phyloP scores from a whole-genome alignment of 2,888 invertebrate species.

The Opisthograptis luteolata region DNA sequence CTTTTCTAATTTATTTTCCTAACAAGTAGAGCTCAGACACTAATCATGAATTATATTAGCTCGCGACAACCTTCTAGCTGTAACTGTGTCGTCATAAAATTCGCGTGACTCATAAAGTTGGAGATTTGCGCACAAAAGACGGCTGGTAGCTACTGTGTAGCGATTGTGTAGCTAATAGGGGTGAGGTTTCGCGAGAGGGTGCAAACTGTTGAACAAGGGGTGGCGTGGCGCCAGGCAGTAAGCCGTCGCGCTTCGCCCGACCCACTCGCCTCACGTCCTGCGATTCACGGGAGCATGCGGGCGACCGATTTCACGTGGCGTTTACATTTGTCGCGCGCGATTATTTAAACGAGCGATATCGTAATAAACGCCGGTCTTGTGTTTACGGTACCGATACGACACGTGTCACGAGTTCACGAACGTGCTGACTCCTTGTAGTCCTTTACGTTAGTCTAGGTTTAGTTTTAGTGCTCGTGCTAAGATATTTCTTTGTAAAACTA shows the following conservation, averaged over 20 bases:
- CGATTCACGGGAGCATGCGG: slow-evolving; percentile 9
- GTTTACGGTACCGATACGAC: not conserved
- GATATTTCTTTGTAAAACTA: no score
- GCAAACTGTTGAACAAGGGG: slow-evolving; percentile 80
- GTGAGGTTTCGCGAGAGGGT: slow-evolving; percentile 67
- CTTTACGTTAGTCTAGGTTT: no score
- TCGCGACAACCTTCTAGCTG: slow-evolving; percentile 1
- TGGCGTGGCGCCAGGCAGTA: slow-evolving; percentile 77
- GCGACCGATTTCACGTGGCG: slow-evolving; percentile 27
- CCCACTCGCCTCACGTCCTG: slow-evolving; percentile 47
- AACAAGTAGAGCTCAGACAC: not conserved
- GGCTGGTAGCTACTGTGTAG: slow-evolving; percentile 19
- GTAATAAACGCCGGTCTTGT: slow-evolving; percentile 8
- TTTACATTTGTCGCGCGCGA: slow-evolving; percentile 36
- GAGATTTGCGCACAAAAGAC: slow-evolving; percentile 36
- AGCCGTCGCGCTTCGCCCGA: slow-evolving; percentile 62
- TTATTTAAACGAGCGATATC: slow-evolving; percentile 15
- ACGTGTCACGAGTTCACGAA: no score
- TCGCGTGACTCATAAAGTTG: slow-evolving; percentile 34
- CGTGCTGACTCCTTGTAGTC: no score
- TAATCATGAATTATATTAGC: not conserved
- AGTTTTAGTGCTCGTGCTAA: no score
- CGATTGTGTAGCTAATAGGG: slow-evolving; percentile 50
- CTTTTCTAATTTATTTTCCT: not conserved
- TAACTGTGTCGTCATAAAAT: slow-evolving; percentile 26